Conservation (phyloP, 2,113 vertebrate genomes). For the Promerops cafer region DNA sequence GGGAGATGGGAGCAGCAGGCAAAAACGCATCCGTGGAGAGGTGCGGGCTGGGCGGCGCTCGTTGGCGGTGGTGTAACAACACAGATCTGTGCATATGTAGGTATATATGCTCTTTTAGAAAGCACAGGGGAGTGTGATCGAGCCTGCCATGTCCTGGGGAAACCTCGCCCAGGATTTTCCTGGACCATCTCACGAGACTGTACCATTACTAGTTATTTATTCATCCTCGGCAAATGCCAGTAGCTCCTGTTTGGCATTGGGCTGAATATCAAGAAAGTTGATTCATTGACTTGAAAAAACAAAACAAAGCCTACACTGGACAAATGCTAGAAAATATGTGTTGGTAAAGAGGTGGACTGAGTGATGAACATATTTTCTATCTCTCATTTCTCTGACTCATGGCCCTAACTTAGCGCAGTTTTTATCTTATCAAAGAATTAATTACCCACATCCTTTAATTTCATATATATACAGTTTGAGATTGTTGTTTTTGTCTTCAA, state of each 20-base stretch:
- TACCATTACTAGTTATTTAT: background rate
- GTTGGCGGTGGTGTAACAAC: background rate
- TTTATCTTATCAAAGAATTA: slow-evolving; percentile 52
- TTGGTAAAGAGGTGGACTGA: slow-evolving; percentile 46
- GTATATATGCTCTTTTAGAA: background rate
- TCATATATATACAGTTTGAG: background rate
- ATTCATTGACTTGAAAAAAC: slow-evolving; percentile 37
- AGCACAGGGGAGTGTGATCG: background rate
- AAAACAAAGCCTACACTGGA: slow-evolving; percentile 57
- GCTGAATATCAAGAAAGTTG: slow-evolving; percentile 58
- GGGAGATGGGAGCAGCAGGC: slow-evolving; percentile 33
- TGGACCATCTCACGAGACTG: slow-evolving; percentile 4
- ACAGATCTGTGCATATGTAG: background rate
- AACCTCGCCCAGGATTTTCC: slow-evolving; percentile 29
- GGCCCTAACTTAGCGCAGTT: slow-evolving; percentile 3
- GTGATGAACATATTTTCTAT: slow-evolving; percentile 21
- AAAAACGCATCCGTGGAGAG: background rate
- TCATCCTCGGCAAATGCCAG: slow-evolving; percentile 40
- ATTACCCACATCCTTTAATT: slow-evolving; percentile 43
- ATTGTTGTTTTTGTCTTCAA: slow-evolving; percentile 10
- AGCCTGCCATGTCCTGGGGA: background rate
- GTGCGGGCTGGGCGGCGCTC: background rate
- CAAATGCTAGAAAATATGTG: slow-evolving; percentile 44
- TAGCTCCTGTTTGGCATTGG: slow-evolving; percentile 38
- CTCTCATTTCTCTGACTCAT: slow-evolving; percentile 46